These are phyloP conservation scores for Esperia sulphurella DNA, from an alignment of 2,888 invertebrate species.

Conservation along the genomic window DNA sequence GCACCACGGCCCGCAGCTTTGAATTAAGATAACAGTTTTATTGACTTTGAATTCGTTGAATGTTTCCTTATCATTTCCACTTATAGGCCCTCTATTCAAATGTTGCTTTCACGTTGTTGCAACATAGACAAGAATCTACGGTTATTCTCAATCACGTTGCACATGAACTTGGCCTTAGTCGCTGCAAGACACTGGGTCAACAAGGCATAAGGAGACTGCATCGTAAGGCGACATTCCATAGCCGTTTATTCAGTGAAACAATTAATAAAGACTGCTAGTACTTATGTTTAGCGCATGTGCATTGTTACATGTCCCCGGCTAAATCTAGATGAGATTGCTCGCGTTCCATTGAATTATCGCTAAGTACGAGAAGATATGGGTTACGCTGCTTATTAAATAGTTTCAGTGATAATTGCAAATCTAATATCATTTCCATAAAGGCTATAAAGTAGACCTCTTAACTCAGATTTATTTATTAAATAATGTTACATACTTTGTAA, in stretches of 20 bases:
- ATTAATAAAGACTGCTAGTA: slow-evolving; percentile 34
- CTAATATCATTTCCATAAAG: slow-evolving; percentile 7
- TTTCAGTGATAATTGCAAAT: slow-evolving; percentile 7
- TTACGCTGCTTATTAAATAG: slow-evolving; percentile 22
- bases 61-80: slow-evolving; percentile 47
- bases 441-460: neutral
- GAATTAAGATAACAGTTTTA: slow-evolving; percentile 71
- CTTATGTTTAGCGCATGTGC: slow-evolving; percentile 8
- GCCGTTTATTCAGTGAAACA: slow-evolving; percentile 29
- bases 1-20: slow-evolving; percentile 38
- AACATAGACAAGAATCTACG: slow-evolving; percentile 34
- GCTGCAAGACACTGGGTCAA: slow-evolving; percentile 48
- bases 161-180: slow-evolving; percentile 60
- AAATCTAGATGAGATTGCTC: slow-evolving; percentile 24
- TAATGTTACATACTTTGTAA: slow-evolving; percentile 1
- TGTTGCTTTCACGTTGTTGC: slow-evolving; percentile 45
- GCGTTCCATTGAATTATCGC: slow-evolving; percentile 26
- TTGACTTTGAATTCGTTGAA: slow-evolving; percentile 52
- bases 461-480: neutral
- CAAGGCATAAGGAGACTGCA: slow-evolving; percentile 25
- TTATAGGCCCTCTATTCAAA: slow-evolving; percentile 34
- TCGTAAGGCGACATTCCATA: slow-evolving; percentile 31
- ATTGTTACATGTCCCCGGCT: slow-evolving; percentile 6
- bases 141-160: slow-evolving; percentile 32
- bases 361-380: slow-evolving; percentile 14